These are phyloP conservation scores for Xestoiulus laeticollis DNA, from an alignment of 2,888 invertebrate genomes.

Conservation along the genomic window DNA sequence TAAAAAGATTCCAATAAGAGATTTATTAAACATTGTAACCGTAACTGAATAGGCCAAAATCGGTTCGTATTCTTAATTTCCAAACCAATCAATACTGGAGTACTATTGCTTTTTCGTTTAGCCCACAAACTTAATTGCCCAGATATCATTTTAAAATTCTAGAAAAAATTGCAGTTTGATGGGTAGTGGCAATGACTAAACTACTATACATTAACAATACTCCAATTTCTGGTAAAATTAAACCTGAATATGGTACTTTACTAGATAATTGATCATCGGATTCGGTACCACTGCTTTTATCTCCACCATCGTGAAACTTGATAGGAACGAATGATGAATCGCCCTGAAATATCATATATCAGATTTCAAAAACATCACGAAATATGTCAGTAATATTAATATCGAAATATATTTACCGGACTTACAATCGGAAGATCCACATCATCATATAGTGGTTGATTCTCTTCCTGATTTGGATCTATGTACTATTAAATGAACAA, in stretches of 20 bases:
- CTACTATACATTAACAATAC: background rate
- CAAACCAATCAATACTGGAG: background rate
- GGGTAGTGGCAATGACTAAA: background rate
- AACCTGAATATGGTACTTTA: conserved; percentile 45
- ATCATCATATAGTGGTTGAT: conserved; percentile 44
- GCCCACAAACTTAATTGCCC: background rate
- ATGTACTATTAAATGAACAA: conserved; percentile 47
- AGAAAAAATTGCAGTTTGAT: background rate
- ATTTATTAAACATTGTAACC: background rate
- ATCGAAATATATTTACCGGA: background rate
- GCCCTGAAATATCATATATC: conserved; percentile 69
- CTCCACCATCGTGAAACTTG: conserved; percentile 76
- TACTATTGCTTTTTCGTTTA: background rate
- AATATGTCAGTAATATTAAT: background rate
- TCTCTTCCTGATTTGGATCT: conserved; percentile 53
- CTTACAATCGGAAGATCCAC: conserved; percentile 50
- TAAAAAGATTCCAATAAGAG: too few relatives aligned
- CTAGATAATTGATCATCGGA: conserved; percentile 82
- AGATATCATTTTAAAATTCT: background rate
- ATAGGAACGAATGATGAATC: conserved; percentile 93
- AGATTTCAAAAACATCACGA: background rate
- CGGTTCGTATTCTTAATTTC: too few relatives aligned
- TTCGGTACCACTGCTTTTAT: conserved; percentile 77
- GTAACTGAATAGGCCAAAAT: background rate
- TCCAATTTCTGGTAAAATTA: background rate